Percentiles rank a stretch among this genome's conserved stretches.
Conservation (phyloP, 2,797 vertebrate species). For the Xyrichtys novacula region DNA sequence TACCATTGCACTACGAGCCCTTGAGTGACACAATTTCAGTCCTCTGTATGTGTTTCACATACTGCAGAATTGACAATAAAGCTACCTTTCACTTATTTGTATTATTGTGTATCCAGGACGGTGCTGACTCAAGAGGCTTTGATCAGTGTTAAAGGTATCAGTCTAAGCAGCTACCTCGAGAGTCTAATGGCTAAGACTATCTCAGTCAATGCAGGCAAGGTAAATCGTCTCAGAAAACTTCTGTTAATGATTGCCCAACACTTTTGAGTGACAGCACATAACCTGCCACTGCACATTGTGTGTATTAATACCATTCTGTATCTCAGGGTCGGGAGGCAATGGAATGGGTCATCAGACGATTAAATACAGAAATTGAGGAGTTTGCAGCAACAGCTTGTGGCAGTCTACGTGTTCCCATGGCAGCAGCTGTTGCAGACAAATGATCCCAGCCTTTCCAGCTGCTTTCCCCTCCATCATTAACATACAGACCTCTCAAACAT, state of each 20-base stretch:
- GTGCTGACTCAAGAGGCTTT: slow-evolving; percentile 96
- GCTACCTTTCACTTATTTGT: no score
- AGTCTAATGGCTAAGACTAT: slow-evolving; percentile 97
- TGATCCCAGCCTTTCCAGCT: slow-evolving; percentile 69
- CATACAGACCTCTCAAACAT: slow-evolving; percentile 48
- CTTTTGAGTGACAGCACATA: neutral
- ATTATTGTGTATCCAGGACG: slow-evolving; percentile 84
- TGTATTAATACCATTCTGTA: slow-evolving; percentile 8
- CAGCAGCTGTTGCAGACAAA: slow-evolving; percentile 92
- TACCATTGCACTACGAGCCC: no score
- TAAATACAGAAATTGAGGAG: slow-evolving; percentile 96
- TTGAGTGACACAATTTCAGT: no score
- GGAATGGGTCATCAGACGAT: slow-evolving; percentile 96
- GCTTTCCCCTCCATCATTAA: slow-evolving; percentile 39
- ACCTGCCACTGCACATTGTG: neutral
- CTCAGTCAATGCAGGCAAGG: slow-evolving; percentile 94
- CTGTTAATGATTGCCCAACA: no score
- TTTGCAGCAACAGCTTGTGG: slow-evolving; percentile 91
- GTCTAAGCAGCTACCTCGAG: slow-evolving; percentile 96
- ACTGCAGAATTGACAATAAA: no score
- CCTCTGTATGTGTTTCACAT: no score
- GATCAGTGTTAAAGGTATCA: slow-evolving; percentile 96
- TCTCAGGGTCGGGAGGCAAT: slow-evolving; percentile 95
- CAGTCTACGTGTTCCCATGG: slow-evolving; percentile 91
- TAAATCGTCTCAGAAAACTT: slow-evolving; percentile 50